These are phyloP conservation scores for Nesospiza acunhae DNA, from an alignment of 2,113 vertebrate genomes.

Conservation along the genomic window DNA sequence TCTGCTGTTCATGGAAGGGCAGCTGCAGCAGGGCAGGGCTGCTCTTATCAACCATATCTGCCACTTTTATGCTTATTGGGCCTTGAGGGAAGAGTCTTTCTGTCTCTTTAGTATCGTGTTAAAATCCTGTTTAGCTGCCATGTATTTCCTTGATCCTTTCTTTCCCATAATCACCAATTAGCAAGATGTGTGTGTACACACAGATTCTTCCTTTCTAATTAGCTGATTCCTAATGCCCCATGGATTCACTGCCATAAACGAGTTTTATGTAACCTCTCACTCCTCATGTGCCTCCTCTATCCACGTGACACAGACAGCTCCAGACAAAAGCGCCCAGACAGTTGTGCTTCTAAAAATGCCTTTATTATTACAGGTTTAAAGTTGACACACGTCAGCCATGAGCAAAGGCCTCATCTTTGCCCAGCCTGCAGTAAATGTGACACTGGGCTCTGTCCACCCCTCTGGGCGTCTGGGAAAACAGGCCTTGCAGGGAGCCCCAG, in stretches of 20 bases:
- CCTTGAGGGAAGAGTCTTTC: not conserved
- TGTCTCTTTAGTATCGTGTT: not conserved
- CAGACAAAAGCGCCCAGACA: not conserved
- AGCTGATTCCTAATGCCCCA: not conserved
- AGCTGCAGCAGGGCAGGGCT: not conserved
- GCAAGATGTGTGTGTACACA: not conserved
- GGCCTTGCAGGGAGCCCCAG: conserved; percentile 4
- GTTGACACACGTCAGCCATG: not conserved
- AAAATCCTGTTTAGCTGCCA: not conserved
- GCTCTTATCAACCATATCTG: not conserved
- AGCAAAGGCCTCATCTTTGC: not conserved
- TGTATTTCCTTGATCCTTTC: not conserved
- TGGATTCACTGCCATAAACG: not conserved
- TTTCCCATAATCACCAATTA: not conserved
- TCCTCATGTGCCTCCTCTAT: not conserved
- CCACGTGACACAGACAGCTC: not conserved
- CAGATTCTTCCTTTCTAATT: conserved; percentile 14
- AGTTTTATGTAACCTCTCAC: conserved; percentile 25
- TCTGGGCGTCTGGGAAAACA: conserved; percentile 22
- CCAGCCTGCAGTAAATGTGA: conserved; percentile 2
- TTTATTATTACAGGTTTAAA: conserved; percentile 22
- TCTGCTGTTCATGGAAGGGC: not conserved
- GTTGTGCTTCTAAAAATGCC: not conserved
- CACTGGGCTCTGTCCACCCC: not conserved
- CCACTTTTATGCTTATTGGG: not conserved